Evolutionary conservation across 2,797 vertebrate genomes (phyloP).

Genomic region (Darevskia nairensis): DNA sequence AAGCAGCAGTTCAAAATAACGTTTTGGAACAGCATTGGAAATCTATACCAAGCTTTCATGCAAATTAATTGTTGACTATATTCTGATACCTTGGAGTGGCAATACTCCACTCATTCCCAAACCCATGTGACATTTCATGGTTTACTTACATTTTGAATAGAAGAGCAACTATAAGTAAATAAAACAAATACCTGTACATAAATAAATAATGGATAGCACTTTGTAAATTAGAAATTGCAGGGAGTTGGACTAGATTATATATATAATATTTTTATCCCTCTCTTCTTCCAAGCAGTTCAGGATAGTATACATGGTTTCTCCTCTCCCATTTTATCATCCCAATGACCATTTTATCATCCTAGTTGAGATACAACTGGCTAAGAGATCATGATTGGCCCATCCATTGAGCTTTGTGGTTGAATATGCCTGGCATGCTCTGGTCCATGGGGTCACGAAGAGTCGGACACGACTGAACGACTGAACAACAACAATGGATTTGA

Average conservation of each 20-base stretch:
- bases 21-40: conserved; percentile 16
- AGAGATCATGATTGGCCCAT: not conserved
- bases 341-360: not conserved
- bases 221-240: not conserved
- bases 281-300: not conserved
- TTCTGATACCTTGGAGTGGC: not conserved
- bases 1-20: conserved; percentile 18
- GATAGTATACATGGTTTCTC: not conserved
- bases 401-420: not conserved
- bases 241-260: not conserved
- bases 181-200: not conserved
- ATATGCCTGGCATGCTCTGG: too few relatives aligned
- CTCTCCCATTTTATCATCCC: too few relatives aligned
- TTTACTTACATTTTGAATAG: not conserved
- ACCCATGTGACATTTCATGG: not conserved
- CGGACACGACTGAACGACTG: too few relatives aligned
- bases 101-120: conserved; percentile 10
- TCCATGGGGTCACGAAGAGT: too few relatives aligned
- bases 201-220: not conserved
- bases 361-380: not conserved
- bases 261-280: not conserved
- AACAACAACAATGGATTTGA: too few relatives aligned
- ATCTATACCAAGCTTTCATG: not conserved
- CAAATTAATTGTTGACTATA: conserved; percentile 9
- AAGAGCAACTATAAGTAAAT: not conserved